These are phyloP conservation scores for Alexandromys fortis DNA, from an alignment of 2,113 vertebrate species.

Conservation along the genomic window DNA sequence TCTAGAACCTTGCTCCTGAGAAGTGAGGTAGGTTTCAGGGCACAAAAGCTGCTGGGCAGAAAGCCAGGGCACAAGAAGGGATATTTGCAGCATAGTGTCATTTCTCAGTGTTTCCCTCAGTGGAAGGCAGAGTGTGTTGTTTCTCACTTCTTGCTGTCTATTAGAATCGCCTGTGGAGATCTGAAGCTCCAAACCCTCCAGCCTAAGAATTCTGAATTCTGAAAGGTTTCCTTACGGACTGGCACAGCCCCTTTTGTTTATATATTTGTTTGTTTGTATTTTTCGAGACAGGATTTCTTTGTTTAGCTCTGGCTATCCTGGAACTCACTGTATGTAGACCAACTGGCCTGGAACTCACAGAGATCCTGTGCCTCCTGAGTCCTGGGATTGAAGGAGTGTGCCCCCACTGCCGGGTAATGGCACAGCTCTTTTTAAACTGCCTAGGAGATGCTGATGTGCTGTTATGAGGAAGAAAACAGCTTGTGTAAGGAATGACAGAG, in stretches of 20 bases:
- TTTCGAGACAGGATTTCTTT: background rate
- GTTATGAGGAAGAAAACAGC: background rate
- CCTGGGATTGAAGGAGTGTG: background rate
- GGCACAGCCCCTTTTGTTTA: background rate
- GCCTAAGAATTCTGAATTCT: slow-evolving; percentile 16
- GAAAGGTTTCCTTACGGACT: background rate
- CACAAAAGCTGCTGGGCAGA: slow-evolving; percentile 31
- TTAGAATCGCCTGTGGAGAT: background rate
- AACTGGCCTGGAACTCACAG: background rate
- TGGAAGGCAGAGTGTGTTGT: background rate
- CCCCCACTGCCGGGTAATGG: background rate
- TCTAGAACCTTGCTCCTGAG: background rate
- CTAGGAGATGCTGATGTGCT: background rate
- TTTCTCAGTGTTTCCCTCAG: background rate
- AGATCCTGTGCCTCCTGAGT: background rate
- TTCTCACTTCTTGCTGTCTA: background rate
- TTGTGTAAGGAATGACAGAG: background rate
- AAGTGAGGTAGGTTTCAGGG: slow-evolving; percentile 5
- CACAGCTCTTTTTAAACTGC: slow-evolving; percentile 24
- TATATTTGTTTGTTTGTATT: background rate
- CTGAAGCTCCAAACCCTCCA: background rate
- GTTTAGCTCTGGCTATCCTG: background rate
- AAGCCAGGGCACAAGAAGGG: background rate
- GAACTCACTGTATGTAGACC: background rate
- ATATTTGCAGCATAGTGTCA: background rate